Conservation (phyloP, 2,888 invertebrate species). For the Drosophila neotestacea region DNA sequence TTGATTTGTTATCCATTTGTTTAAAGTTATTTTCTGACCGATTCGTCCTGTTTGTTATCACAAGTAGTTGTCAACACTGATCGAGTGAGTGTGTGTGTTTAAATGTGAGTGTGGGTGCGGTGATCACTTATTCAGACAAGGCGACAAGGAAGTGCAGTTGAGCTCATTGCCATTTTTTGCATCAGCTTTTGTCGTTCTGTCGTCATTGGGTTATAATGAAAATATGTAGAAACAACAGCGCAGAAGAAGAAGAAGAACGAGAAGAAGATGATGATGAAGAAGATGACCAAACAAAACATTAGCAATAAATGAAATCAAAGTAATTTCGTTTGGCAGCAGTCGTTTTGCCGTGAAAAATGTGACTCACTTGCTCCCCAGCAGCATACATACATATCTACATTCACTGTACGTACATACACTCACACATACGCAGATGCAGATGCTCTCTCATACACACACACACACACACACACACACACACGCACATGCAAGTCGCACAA, state of each 20-base stretch:
- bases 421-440: slow-evolving; percentile 30
- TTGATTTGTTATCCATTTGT: no score
- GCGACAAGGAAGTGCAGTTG: slow-evolving; percentile 52
- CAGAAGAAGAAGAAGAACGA: background rate
- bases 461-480: slow-evolving; percentile 24
- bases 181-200: slow-evolving; percentile 28
- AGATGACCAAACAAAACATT: slow-evolving; percentile 31
- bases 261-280: slow-evolving; percentile 8
- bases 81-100: slow-evolving; percentile 8
- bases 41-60: no score
- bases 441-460: slow-evolving; percentile 40
- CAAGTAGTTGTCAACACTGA: background rate
- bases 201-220: slow-evolving; percentile 28
- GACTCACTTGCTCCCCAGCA: slow-evolving; percentile 73
- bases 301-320: slow-evolving; percentile 60
- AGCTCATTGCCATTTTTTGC: slow-evolving; percentile 46
- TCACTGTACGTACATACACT: slow-evolving; percentile 25
- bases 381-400: slow-evolving; percentile 30
- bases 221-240: slow-evolving; percentile 18
- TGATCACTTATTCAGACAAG: slow-evolving; percentile 32
- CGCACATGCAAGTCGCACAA: slow-evolving; percentile 58
- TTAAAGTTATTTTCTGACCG: no score
- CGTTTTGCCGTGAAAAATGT: slow-evolving; percentile 58
- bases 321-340: slow-evolving; percentile 45
- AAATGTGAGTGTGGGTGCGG: slow-evolving; percentile 44